A percentile compares a stretch with the other conserved stretches of the same genome.
Evolutionary conservation across 2,797 vertebrate genomes (phyloP).

Genomic region (Pipistrellus pipistrellus): DNA sequence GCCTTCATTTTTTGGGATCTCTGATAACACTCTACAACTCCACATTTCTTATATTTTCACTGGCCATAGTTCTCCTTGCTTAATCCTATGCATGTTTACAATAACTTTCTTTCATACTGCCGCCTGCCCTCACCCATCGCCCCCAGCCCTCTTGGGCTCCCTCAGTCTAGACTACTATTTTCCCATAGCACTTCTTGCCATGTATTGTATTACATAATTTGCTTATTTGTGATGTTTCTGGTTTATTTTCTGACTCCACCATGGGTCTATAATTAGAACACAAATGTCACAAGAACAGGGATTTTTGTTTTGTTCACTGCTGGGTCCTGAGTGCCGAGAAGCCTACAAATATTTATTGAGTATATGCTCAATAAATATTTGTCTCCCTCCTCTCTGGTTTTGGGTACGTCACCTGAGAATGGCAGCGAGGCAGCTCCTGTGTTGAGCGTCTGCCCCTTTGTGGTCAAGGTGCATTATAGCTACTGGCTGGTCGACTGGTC

Average conservation of each 20-base stretch:
- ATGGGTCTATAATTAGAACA: not conserved
- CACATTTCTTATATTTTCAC: not conserved
- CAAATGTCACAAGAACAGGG: not conserved
- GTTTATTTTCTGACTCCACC: not conserved
- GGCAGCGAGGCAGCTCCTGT: too few species aligned
- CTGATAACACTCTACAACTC: not conserved
- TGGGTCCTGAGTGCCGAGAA: not conserved
- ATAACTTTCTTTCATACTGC: not conserved
- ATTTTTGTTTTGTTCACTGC: slow-evolving; percentile 5
- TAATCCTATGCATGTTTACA: slow-evolving; percentile 11
- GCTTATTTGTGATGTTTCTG: not conserved
- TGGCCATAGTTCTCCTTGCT: not conserved
- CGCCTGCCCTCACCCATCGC: not conserved
- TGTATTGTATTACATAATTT: not conserved
- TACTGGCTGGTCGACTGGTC: too few species aligned
- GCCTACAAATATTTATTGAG: not conserved
- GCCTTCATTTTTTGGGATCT: not conserved
- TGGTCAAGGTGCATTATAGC: too few species aligned
- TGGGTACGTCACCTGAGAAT: too few species aligned
- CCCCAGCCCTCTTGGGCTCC: not conserved
- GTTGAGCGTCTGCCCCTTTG: too few species aligned
- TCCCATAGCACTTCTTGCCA: not conserved
- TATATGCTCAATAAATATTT: not conserved
- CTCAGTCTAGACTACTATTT: not conserved
- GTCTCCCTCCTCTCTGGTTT: too few species aligned